A percentile compares a stretch with the other conserved stretches of the same genome.
Evolutionary conservation across 2,888 invertebrate species (phyloP).

Genomic region (Hypomecis punctinalis): DNA sequence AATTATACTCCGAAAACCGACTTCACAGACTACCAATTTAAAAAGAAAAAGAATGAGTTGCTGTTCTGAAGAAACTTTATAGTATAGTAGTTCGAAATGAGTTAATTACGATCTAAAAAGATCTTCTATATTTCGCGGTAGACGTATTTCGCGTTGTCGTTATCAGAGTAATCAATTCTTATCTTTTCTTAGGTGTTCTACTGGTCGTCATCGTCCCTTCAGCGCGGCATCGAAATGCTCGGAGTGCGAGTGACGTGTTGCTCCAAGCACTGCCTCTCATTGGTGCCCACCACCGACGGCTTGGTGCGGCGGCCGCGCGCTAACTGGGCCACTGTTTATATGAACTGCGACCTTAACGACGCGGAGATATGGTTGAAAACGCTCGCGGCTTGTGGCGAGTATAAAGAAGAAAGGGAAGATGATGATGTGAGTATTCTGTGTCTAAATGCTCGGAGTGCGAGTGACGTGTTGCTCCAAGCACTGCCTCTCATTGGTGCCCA

Average conservation of each 20-base stretch:
- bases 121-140: too few species aligned
- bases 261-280: constrained; percentile 90
- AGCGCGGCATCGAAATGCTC: constrained; percentile 94
- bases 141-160: too few species aligned
- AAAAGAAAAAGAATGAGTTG: too few species aligned
- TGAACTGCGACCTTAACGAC: constrained; percentile 96
- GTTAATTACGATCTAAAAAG: too few species aligned
- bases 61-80: too few species aligned
- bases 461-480: constrained; percentile 93
- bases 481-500: constrained; percentile 88
- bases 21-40: too few species aligned
- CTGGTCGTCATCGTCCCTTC: constrained; percentile 99
- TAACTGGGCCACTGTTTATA: constrained; percentile 96
- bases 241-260: constrained; percentile 93
- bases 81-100: too few species aligned
- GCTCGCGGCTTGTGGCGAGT: constrained; percentile 77
- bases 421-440: constrained; percentile 55
- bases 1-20: too few species aligned
- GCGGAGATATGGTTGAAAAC: constrained; percentile 97
- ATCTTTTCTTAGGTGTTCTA: constrained; percentile 89
- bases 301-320: constrained; percentile 93
- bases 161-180: background rate
- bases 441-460: constrained; percentile 90
- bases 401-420: constrained; percentile 46
- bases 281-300: constrained; percentile 91